phyloP scores from a whole-genome alignment of 2,888 invertebrate species.

The Sacculina carcini region DNA sequence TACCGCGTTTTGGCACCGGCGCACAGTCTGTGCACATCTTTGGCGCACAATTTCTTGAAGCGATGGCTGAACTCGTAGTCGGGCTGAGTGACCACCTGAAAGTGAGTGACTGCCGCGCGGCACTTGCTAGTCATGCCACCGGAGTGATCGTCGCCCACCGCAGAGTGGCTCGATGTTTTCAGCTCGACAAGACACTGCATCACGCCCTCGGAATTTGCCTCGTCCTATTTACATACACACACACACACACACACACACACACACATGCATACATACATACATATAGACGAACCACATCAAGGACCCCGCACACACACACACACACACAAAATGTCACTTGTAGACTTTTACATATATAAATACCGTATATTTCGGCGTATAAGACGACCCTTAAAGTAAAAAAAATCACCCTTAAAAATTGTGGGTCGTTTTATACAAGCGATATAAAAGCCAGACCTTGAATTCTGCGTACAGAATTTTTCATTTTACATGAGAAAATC shows the following conservation, averaged over 20 bases:
- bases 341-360: not conserved
- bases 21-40: constrained; percentile 38
- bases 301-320: not conserved
- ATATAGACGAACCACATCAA: not conserved
- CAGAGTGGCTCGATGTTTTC: too few relatives aligned
- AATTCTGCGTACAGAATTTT: too few relatives aligned
- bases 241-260: not conserved
- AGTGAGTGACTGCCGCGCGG: constrained; percentile 80
- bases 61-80: constrained; percentile 79
- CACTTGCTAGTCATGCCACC: constrained; percentile 58
- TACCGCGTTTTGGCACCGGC: not conserved
- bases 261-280: not conserved
- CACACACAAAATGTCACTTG: too few relatives aligned
- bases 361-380: too few relatives aligned
- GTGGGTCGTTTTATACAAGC: too few relatives aligned
- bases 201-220: too few relatives aligned
- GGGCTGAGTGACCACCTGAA: constrained; percentile 74
- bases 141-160: too few relatives aligned
- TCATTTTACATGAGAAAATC: too few relatives aligned
- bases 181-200: constrained; percentile 80
- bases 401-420: too few relatives aligned
- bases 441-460: too few relatives aligned
- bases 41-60: constrained; percentile 78
- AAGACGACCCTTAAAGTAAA: too few relatives aligned
- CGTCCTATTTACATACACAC: too few relatives aligned